Base-by-base conservation (phyloP, 2,888 invertebrate species). In the Resseliella maxima region DNA sequence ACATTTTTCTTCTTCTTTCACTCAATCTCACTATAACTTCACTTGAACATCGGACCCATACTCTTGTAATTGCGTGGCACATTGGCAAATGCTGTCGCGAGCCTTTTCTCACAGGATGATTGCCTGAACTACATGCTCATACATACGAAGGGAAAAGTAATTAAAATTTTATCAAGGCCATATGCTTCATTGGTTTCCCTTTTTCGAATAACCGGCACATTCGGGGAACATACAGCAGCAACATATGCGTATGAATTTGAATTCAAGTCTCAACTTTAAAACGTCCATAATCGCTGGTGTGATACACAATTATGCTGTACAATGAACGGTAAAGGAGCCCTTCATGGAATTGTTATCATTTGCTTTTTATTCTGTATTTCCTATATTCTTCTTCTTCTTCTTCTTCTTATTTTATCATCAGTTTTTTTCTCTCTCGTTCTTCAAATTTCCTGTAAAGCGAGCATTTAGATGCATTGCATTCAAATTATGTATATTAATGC, bases 151-250 rank as follows among this genome's bases (percentile, higher is more conserved):
- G 72, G 72, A 72, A 83, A 83, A 83, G 38, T 83, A 83, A 83
- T 83, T 83, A 83, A 83, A 83, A 38, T 83, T 83, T 83, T 83
- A 83, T 83, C 83, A 83, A 83, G 83, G 41, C 83, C 83, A 83
- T 83, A 83, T 83, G 83, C 83, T 83, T 83, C 83, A 83, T 83
- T 83, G 83, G 41, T n/a, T 41, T 83, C 83, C 15, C 83, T 41
- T 24, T 72, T 72, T 72, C 72, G 18, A 72, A 72, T 31, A 72
- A 27, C 21, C 72, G 24, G 59, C 59, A 24, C 72, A 72, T 31
- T 31, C 31, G 18, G 1, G 6, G 5, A 59, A n/a, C 72, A 72
- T 18, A 31, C 31, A 35, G 72, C n/a, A 31, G 31, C 31, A 72
- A 31, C 72, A 72, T 72, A 72, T 31, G 72, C 72, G 72, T 72